phyloP scores from a whole-genome alignment of 2,888 invertebrate genomes.

The Platycheirus albimanus region DNA sequence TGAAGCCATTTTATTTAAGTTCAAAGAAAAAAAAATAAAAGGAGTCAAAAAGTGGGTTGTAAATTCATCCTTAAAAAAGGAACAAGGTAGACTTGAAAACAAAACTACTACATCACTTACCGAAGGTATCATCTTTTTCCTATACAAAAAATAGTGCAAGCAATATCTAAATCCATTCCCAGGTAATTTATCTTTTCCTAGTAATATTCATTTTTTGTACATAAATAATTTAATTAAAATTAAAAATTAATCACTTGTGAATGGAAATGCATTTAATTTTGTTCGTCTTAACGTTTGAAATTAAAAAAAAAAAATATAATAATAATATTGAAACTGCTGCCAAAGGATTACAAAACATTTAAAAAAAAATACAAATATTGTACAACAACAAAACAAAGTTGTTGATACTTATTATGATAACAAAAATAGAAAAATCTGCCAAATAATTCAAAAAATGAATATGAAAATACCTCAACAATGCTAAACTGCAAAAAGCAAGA shows the following conservation, averaged over 20 bases:
- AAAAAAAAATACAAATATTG: neutral
- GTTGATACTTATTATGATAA: neutral
- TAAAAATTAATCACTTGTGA: constrained; percentile 12
- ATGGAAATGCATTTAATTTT: neutral
- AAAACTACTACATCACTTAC: too few species aligned
- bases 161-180: constrained; percentile 41
- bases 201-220: constrained; percentile 21
- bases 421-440: constrained; percentile 47
- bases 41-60: too few species aligned
- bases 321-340: constrained; percentile 50
- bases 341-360: too few species aligned
- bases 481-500: too few species aligned
- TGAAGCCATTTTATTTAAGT: too few species aligned
- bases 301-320: too few species aligned
- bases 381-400: neutral
- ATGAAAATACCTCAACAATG: constrained; percentile 62
- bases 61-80: too few species aligned
- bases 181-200: constrained; percentile 43
- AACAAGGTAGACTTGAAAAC: too few species aligned
- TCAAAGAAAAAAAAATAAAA: too few species aligned
- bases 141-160: constrained; percentile 18
- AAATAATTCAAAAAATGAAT: constrained; percentile 38
- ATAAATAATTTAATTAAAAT: too few species aligned
- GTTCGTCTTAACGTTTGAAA: constrained; percentile 1
- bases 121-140: too few species aligned